A percentile compares a stretch with the other conserved stretches of the same genome.
phyloP scores from a whole-genome alignment of 2,888 invertebrate species.

The Pandemis cinnamomeana region DNA sequence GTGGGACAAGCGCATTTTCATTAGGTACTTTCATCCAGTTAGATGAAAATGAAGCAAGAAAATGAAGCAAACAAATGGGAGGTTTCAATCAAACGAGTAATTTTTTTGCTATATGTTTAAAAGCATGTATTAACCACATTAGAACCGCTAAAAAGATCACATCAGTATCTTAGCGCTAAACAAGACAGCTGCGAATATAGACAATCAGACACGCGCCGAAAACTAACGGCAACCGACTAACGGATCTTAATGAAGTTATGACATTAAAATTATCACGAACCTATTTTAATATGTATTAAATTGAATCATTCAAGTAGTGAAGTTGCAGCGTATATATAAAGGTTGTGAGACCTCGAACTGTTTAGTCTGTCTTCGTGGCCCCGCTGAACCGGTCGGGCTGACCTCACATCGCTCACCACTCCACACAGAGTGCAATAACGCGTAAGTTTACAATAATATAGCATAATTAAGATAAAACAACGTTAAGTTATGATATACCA shows the following conservation, averaged over 20 bases:
- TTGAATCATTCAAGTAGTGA: conserved; percentile 44
- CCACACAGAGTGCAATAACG: conserved; percentile 48
- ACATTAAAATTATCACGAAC: conserved; percentile 11
- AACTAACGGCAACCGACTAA: conserved; percentile 10
- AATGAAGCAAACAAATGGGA: too few relatives aligned
- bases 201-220: background rate
- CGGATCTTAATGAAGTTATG: conserved; percentile 9
- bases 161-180: background rate
- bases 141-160: background rate
- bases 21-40: too few relatives aligned
- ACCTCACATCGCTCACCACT: conserved; percentile 49
- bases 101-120: too few relatives aligned
- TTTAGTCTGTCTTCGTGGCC: conserved; percentile 74
- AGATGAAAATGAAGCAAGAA: too few relatives aligned
- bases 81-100: too few relatives aligned
- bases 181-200: background rate
- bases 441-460: conserved; percentile 57
- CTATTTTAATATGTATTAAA: conserved; percentile 22
- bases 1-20: too few relatives aligned
- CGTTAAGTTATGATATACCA: too few relatives aligned
- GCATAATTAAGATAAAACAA: background rate
- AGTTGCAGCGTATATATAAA: conserved; percentile 73
- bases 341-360: conserved; percentile 71
- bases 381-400: conserved; percentile 70
- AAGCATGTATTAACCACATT: background rate